Percentiles rank a stretch among this genome's conserved stretches.
Conservation (phyloP, 1,140 invertebrate species). For the Manduca sexta region DNA sequence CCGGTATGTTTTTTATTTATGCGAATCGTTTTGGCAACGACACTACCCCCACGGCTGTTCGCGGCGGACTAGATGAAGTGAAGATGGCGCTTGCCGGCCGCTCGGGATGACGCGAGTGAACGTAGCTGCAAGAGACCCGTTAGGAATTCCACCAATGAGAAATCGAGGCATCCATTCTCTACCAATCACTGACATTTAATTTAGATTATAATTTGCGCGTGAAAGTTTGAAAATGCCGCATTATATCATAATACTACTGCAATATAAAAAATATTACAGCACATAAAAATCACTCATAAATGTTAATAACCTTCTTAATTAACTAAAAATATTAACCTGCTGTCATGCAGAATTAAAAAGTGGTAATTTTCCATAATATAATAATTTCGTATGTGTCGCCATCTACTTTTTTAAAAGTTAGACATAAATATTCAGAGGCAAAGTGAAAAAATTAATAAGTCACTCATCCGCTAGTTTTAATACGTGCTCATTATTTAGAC, state of each 20-base stretch:
- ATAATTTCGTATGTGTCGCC: too few relatives aligned
- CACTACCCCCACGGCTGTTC: constrained; percentile 45
- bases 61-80: constrained; percentile 56
- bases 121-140: constrained; percentile 34
- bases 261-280: too few relatives aligned
- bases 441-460: not conserved
- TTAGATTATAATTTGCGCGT: constrained; percentile 33
- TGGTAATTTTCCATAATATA: too few relatives aligned
- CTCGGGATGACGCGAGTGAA: constrained; percentile 44
- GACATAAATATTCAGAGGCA: too few relatives aligned
- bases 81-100: constrained; percentile 47
- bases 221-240: constrained; percentile 51
- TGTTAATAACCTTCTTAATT: too few relatives aligned
- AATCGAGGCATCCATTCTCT: constrained; percentile 1
- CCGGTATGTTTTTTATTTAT: constrained; percentile 26
- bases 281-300: too few relatives aligned
- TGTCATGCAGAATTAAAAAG: too few relatives aligned
- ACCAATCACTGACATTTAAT: constrained; percentile 32
- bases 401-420: too few relatives aligned
- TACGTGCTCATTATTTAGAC: not conserved
- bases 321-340: too few relatives aligned
- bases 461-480: not conserved
- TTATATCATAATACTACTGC: not conserved
- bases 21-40: constrained; percentile 20
- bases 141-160: constrained; percentile 39